phyloP scores from a whole-genome alignment of 2,113 vertebrate species.

The Bufo gargarizans region DNA sequence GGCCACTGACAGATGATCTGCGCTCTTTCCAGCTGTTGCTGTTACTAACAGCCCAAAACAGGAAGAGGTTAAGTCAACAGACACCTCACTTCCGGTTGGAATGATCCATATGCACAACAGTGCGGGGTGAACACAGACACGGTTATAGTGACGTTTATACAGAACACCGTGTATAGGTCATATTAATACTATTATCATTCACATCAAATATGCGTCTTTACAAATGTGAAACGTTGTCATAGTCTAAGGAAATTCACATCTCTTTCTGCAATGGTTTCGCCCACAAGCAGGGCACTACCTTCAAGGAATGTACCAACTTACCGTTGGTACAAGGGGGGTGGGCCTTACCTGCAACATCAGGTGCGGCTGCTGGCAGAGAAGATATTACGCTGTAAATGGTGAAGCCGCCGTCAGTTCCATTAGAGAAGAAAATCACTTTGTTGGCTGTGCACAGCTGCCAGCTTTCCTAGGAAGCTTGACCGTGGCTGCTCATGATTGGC shows the following conservation, averaged over 20 bases:
- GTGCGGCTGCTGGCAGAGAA: background rate
- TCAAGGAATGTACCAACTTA: conserved; percentile 16
- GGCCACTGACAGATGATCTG: conserved; percentile 3
- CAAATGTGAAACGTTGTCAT: background rate
- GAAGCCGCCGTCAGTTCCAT: background rate
- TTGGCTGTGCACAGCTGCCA: background rate
- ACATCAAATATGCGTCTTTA: no score
- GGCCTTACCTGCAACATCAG: background rate
- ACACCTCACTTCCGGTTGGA: conserved; percentile 54
- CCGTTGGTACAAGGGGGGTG: no score
- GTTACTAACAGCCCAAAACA: conserved; percentile 49
- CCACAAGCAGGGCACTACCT: background rate
- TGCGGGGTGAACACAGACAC: background rate
- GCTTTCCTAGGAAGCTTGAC: background rate
- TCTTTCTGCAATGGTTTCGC: conserved; percentile 21
- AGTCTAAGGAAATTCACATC: background rate
- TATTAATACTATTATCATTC: no score
- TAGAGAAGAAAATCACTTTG: no score
- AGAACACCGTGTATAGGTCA: no score
- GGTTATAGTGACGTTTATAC: background rate
- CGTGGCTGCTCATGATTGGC: conserved; percentile 49
- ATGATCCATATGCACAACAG: background rate
- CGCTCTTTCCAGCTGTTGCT: conserved; percentile 43
- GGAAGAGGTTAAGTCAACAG: conserved; percentile 24
- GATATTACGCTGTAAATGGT: background rate